Evolutionary conservation across 2,113 vertebrate genomes (phyloP).

Genomic region (Cranoglanis bouderius): DNA sequence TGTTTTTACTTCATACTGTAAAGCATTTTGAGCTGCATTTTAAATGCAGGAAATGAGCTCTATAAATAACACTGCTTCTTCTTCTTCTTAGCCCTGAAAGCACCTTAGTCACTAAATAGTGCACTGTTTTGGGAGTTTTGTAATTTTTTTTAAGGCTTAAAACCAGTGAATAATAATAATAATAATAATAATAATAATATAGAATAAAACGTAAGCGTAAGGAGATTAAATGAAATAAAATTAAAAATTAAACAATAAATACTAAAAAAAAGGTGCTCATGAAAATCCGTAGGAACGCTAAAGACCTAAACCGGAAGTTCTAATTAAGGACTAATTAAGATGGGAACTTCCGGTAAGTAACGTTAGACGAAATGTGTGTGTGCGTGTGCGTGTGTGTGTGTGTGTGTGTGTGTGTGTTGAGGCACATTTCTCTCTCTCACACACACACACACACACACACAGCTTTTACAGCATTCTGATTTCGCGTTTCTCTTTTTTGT

Average conservation of each 20-base stretch:
- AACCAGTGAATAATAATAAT: background rate
- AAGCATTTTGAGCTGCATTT: background rate
- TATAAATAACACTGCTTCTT: background rate
- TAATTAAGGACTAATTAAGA: slow-evolving; percentile 24
- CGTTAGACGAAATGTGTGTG: background rate
- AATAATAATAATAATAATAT: background rate
- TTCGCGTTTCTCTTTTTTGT: background rate
- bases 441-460: background rate
- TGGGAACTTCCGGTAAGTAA: background rate
- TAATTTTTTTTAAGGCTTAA: background rate
- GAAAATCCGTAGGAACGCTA: background rate
- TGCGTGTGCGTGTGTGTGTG: background rate
- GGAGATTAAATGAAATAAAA: background rate
- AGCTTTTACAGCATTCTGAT: background rate
- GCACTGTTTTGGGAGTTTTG: background rate
- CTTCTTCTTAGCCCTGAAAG: background rate
- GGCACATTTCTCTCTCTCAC: background rate
- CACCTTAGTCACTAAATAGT: background rate
- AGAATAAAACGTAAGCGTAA: background rate
- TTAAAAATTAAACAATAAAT: background rate
- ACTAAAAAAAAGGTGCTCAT: background rate
- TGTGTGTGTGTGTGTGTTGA: background rate
- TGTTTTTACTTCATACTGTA: background rate
- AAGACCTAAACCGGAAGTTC: slow-evolving; percentile 7
- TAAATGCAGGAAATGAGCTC: background rate